A percentile compares a stretch with the other conserved stretches of the same genome.
Evolutionary conservation across 53 echinoderm and acorn worm genomes (phyloP).

Genomic region (Holothuria scabra): DNA sequence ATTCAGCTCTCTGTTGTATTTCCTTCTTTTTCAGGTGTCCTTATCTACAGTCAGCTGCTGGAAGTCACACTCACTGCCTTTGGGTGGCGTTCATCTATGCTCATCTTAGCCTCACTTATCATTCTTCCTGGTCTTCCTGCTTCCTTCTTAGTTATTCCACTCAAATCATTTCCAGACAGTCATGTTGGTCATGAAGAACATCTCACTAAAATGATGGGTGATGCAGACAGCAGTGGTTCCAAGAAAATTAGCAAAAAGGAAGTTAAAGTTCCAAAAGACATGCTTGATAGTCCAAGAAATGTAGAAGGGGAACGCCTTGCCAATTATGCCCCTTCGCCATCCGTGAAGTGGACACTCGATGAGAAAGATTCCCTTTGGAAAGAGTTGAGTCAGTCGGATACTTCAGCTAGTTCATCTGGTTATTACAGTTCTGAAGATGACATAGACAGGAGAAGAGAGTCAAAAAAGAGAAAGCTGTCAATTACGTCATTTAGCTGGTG

Average conservation of each 20-base stretch:
- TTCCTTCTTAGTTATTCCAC: slow-evolving; percentile 8
- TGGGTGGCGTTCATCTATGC: slow-evolving; percentile 11
- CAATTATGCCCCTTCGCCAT: not conserved
- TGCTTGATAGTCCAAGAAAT: not conserved
- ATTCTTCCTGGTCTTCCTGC: slow-evolving; percentile 15
- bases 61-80: slow-evolving; percentile 10
- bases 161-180: slow-evolving; percentile 2
- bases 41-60: slow-evolving; percentile 17
- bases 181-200: slow-evolving; percentile 21
- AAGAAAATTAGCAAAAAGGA: not conserved
- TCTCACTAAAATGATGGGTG: slow-evolving; percentile 14
- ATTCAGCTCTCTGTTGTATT: not conserved
- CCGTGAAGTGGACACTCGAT: not conserved
- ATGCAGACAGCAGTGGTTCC: not conserved
- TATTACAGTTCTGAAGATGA: too few relatives aligned
- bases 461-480: not conserved
- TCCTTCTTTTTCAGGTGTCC: not conserved
- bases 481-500: slow-evolving; percentile 19
- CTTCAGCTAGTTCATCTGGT: not conserved
- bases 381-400: slow-evolving; percentile 4
- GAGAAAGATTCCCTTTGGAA: slow-evolving; percentile 16
- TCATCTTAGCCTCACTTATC: slow-evolving; percentile 8
- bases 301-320: slow-evolving; percentile 17
- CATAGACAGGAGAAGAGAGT: too few relatives aligned
- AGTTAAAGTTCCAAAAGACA: too few relatives aligned